phyloP scores from a whole-genome alignment of 2,113 vertebrate species.

The Motacilla alba region DNA sequence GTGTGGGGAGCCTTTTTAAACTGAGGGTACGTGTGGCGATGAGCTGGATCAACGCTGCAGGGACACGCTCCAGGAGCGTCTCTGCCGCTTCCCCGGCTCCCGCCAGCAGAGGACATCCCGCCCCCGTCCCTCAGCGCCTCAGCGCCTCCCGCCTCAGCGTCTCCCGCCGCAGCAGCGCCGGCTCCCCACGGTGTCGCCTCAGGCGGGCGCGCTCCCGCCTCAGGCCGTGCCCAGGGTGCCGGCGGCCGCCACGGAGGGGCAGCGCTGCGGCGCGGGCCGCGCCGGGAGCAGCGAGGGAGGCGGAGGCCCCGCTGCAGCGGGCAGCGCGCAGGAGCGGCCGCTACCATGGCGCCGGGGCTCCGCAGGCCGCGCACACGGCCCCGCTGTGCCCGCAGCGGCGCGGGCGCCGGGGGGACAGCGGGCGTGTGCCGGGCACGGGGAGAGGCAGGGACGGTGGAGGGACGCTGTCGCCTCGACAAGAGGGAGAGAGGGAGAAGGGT shows the following conservation, averaged over 20 bases:
- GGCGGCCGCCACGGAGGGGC: too few relatives aligned
- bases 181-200: background rate
- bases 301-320: background rate
- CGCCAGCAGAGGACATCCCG: background rate
- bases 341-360: too few relatives aligned
- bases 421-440: background rate
- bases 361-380: background rate
- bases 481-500: too few relatives aligned
- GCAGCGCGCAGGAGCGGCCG: too few relatives aligned
- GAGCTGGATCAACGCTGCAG: background rate
- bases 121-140: background rate
- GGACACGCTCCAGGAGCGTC: rapidly evolving
- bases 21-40: rapidly evolving
- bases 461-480: rapidly evolving
- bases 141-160: background rate
- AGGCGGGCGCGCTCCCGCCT: background rate
- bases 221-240: background rate
- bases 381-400: background rate
- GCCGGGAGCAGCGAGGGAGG: too few relatives aligned
- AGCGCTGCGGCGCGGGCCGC: too few relatives aligned
- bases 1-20: background rate
- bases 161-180: background rate
- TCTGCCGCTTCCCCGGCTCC: background rate
- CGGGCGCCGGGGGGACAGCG: background rate
- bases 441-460: too few relatives aligned